Evolutionary conservation across 2,113 vertebrate species (phyloP), one percentile per base, ranked within the genome.

Genomic region (Thymallus thymallus): DNA sequence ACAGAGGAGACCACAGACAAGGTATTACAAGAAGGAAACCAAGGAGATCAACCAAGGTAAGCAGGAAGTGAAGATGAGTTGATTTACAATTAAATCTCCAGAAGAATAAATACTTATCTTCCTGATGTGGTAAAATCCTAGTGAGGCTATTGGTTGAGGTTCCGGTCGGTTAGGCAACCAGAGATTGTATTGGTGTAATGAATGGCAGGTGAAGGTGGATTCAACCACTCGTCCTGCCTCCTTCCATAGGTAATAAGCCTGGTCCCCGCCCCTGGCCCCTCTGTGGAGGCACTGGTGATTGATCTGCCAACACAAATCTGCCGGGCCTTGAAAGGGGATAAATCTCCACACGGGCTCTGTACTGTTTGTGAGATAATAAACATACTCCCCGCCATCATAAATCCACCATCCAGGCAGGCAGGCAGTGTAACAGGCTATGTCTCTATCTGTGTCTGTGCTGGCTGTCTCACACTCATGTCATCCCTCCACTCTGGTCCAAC

Each of bases 341-440:
- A 92, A 93, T 93, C 76, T 76, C 89, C 89, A 83, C 1, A 41
- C 79, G 89, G 86, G 81, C 90, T 85, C 88, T 85, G 74, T 78
- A 82, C 87, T 87, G 87, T 89, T 91, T 87, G 87, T 83, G 78
- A 88, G 91, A 91, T 90, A 92, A 93, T 92, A 92, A 91, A 92
- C 91, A 84, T 85, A 89, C 87, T 88, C 72, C 78, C 63, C 77
- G 68, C 76, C 58, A 72, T 77, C 85, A 82, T 89, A 89, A 88
- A 88, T 89, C 83, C 79, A 32, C 58, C 75, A 22, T 66, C 32
- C 48, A 69, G 76, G 69, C 82, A 79, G 45, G 1, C 63, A 30
- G 30, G 30, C 30, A 30, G 30, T 4, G 30, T 30, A 30, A 30
- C 30, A 10, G 35, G 10, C 10, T 66, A 13, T 66, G 64, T 66